These are phyloP conservation scores for Leptopilina clavipes DNA, from an alignment of 1,140 invertebrate genomes.

Conservation along the genomic window DNA sequence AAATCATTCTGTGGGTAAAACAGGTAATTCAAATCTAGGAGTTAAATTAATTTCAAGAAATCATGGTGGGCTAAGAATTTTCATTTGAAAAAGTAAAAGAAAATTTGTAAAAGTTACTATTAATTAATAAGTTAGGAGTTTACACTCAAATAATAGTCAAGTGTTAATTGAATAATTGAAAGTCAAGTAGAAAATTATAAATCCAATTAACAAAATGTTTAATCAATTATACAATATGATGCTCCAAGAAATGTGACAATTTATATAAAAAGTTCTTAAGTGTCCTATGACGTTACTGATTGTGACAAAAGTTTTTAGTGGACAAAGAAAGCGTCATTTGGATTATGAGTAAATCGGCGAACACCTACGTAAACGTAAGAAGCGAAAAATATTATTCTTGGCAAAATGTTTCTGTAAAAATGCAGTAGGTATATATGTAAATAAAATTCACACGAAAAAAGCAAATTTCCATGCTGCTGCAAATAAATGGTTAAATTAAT, in stretches of 20 bases:
- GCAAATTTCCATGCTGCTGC: constrained; percentile 64
- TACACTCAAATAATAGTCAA: too few species aligned
- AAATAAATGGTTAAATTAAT: constrained; percentile 57
- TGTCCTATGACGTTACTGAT: too few species aligned
- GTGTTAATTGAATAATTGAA: too few species aligned
- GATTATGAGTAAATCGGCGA: constrained; percentile 17
- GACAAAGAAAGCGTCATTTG: constrained; percentile 19
- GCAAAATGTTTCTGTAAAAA: constrained; percentile 3
- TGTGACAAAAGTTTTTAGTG: too few species aligned
- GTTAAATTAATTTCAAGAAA: not conserved
- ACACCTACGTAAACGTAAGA: constrained; percentile 22
- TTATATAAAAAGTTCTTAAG: too few species aligned
- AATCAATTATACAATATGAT: too few species aligned
- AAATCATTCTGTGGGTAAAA: constrained; percentile 13
- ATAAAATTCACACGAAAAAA: constrained; percentile 59
- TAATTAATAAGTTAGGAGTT: too few species aligned
- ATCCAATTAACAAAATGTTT: too few species aligned
- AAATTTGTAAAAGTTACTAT: too few species aligned
- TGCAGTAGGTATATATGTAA: constrained; percentile 41
- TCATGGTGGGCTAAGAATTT: not conserved
- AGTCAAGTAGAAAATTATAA: too few species aligned
- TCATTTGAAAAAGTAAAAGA: not conserved
- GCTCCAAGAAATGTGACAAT: too few species aligned
- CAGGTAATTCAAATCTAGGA: not conserved
- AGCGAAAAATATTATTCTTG: constrained; percentile 33